Evolutionary conservation across 2,797 vertebrate species (phyloP).

Genomic region (Dicrostonyx torquatus): DNA sequence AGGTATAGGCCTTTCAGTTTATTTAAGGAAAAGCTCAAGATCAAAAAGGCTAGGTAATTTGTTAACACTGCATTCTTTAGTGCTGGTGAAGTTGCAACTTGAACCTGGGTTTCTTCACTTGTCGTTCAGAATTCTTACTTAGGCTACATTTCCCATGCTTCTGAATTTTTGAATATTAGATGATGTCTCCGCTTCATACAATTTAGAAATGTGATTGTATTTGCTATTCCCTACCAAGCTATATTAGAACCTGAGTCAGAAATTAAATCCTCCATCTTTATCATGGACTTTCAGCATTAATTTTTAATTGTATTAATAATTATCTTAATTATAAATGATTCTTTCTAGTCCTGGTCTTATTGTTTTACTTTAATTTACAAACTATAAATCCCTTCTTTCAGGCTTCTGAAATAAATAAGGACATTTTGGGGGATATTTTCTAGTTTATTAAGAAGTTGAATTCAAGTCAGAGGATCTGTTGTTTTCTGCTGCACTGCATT

Average conservation of each 20-base stretch:
- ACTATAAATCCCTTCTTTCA: constrained; percentile 30
- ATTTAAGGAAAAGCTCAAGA: constrained; percentile 51
- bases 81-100: neutral
- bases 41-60: constrained; percentile 58
- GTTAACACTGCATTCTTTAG: neutral
- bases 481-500: constrained; percentile 38
- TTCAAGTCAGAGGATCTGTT: constrained; percentile 28
- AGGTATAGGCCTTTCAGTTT: constrained; percentile 42
- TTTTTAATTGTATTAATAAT: constrained; percentile 39
- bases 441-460: constrained; percentile 51
- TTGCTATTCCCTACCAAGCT: neutral
- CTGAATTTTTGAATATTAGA: constrained; percentile 40
- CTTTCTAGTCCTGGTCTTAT: neutral
- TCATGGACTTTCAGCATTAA: constrained; percentile 34
- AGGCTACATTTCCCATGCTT: neutral
- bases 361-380: constrained; percentile 47
- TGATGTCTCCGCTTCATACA: constrained; percentile 32
- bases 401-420: neutral
- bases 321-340: constrained; percentile 40
- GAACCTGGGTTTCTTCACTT: constrained; percentile 44
- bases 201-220: constrained; percentile 44
- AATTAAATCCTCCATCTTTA: constrained; percentile 52
- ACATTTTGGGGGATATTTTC: neutral
- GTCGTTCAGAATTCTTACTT: constrained; percentile 40
- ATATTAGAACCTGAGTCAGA: constrained; percentile 35